A percentile compares a stretch with the other conserved stretches of the same genome.
phyloP scores from a whole-genome alignment of 2,888 invertebrate species.

The Arrhopalites spinosus region DNA sequence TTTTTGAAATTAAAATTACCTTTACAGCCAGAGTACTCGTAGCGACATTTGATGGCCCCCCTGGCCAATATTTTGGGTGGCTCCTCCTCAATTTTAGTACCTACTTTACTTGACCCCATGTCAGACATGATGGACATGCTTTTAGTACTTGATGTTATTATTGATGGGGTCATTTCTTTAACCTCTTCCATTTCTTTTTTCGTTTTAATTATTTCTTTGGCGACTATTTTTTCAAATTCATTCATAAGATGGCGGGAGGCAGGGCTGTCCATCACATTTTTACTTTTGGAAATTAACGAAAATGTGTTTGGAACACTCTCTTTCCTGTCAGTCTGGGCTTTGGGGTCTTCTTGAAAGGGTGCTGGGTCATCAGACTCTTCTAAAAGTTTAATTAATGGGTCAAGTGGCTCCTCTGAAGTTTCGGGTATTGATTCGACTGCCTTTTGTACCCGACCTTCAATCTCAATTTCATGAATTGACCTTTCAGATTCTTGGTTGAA shows the following conservation, averaged over 20 bases:
- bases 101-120: neutral
- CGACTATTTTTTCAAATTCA: constrained; percentile 13
- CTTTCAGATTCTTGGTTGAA: too few species aligned
- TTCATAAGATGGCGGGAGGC: constrained; percentile 9
- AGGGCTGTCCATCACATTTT: constrained; percentile 15
- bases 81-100: neutral
- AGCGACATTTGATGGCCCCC: neutral
- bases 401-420: too few species aligned
- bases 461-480: too few species aligned
- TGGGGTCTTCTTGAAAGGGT: too few species aligned
- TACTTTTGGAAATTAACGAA: neutral
- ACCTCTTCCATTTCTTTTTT: neutral
- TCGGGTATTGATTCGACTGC: too few species aligned
- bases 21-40: neutral
- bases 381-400: too few species aligned
- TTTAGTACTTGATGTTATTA: neutral
- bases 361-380: too few species aligned
- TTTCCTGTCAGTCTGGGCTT: too few species aligned
- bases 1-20: neutral
- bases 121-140: neutral
- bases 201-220: neutral
- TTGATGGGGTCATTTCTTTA: neutral
- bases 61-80: neutral
- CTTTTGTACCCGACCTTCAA: too few species aligned
- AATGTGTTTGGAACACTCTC: too few species aligned